Conservation (phyloP, 2,113 vertebrate genomes). For the Meleagris gallopavo region DNA sequence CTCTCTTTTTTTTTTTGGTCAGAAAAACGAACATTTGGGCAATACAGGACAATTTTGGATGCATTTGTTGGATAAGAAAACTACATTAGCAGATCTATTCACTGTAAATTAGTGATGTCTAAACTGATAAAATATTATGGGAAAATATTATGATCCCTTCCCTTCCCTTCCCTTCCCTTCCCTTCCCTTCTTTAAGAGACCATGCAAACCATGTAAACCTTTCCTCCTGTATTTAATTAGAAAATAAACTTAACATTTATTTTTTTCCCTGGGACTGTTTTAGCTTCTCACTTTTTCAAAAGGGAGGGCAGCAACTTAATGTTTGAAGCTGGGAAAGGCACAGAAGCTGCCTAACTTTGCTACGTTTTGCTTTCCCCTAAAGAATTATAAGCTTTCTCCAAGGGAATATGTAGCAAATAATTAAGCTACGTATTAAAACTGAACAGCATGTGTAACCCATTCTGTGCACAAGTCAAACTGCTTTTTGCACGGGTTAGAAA, state of each 20-base stretch:
- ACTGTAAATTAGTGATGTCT: not conserved
- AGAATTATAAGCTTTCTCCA: not conserved
- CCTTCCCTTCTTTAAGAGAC: too few species aligned
- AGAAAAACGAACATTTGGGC: not conserved
- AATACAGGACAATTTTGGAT: not conserved
- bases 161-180: not conserved
- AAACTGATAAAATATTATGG: not conserved
- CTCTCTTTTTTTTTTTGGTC: not conserved
- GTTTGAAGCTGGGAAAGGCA: not conserved
- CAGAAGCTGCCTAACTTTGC: not conserved
- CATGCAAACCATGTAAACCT: not conserved
- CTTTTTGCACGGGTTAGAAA: not conserved
- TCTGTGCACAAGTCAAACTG: not conserved
- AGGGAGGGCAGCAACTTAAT: not conserved
- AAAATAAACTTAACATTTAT: not conserved
- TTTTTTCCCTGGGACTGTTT: not conserved
- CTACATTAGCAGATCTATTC: not conserved
- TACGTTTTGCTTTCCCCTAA: not conserved
- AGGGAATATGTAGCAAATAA: not conserved
- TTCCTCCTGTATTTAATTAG: not conserved
- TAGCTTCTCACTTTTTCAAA: not conserved
- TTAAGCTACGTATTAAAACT: not conserved
- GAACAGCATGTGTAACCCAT: not conserved
- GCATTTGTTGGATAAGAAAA: not conserved
- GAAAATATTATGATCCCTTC: not conserved